Base-by-base conservation (phyloP, 2,797 vertebrate species). In the Anisognathus igniventris region DNA sequence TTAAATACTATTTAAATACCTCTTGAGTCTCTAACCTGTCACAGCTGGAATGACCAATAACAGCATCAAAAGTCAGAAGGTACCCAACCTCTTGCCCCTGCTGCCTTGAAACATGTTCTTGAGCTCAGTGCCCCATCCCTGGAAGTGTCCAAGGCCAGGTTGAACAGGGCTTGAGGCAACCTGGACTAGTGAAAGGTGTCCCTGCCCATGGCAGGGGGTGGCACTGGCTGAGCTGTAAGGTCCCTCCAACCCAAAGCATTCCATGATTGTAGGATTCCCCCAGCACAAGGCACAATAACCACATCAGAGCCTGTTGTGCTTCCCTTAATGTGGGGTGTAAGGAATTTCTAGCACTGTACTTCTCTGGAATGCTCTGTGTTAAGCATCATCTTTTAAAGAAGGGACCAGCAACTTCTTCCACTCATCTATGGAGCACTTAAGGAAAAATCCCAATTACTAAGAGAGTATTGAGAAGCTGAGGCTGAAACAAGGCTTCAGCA, bases 281-380 rank as follows among this genome's bases (percentile, higher is more conserved):
- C 7, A 21, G 10, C 1, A 7, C 1, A 2, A 56, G 28, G 66
- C 28, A 14, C 42, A 65, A 2, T 19, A 57, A 64, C 15, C 1
- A 0, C 10, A 15, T 6, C 0, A 2, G 39, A 72, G n/a, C n/a
- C 51, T 57, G 8, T 8, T 8, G 16, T 67, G 56, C 18, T 50
- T 53, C 37, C 62, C 33, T 64, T 28, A 1, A 7, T 31, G 30
- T 48, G 21, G 5, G 8, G 6, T 39, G 11, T 44, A 56, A 44
- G 35, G n/a, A 30, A 24, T 82, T 71, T 31, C 42, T 54, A 56
- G 60, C 1, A 4, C 37, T 39, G 6, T 23, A 16, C 40, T 42
- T 50, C 42, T 53, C 28, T 33, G 24, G 19, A 70, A 30, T 21
- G 51, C 56, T 78, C 56, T 3, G 1, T 39, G 14, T 39, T 44